A percentile compares a stretch with the other conserved stretches of the same genome.
Conservation (phyloP, 2,113 vertebrate genomes). For the Cnemophilus loriae region DNA sequence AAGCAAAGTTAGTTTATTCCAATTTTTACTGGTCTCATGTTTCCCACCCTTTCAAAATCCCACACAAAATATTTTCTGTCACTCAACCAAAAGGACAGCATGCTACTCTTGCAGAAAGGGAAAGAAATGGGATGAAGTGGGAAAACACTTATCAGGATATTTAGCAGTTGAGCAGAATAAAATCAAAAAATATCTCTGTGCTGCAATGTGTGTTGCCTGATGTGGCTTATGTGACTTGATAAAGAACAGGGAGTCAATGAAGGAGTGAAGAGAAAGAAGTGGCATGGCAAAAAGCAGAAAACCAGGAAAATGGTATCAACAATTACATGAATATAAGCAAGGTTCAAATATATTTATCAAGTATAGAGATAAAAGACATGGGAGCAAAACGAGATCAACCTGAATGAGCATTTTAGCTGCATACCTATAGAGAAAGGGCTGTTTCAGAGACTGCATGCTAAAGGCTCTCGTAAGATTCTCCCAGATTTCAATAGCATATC, state of each 20-base stretch:
- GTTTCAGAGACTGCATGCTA: background rate
- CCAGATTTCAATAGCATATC: background rate
- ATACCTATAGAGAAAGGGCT: background rate
- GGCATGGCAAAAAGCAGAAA: background rate
- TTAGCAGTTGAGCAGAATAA: background rate
- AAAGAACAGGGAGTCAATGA: background rate
- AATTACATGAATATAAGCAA: background rate
- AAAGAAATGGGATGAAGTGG: background rate
- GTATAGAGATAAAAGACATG: background rate
- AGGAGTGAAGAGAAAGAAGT: background rate
- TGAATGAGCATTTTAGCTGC: background rate
- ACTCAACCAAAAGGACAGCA: background rate
- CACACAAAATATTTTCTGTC: background rate
- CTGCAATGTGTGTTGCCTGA: background rate
- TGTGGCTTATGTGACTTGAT: background rate
- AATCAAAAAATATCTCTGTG: background rate
- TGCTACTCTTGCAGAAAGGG: background rate
- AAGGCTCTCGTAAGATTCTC: accelerated
- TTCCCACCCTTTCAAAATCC: background rate
- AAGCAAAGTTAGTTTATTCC: background rate
- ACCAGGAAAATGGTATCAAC: background rate
- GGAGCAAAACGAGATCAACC: background rate
- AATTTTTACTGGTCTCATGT: background rate
- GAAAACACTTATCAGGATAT: background rate
- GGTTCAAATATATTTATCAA: background rate